These are phyloP conservation scores for Vireo altiloquus DNA, from an alignment of 2,113 vertebrate genomes.

Conservation along the genomic window DNA sequence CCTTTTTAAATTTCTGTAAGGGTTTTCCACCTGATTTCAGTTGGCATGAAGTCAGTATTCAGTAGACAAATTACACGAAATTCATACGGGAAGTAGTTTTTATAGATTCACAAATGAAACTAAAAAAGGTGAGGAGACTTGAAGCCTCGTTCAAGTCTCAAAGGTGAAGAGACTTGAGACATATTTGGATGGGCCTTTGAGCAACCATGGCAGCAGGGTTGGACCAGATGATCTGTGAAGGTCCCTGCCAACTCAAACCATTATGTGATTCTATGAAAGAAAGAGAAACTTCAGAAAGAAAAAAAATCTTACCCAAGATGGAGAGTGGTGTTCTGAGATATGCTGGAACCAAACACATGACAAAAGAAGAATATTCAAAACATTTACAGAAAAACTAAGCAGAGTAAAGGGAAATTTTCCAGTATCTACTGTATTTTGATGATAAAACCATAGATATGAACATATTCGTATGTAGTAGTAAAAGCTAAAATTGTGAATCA, in stretches of 20 bases:
- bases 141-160: not conserved
- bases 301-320: not conserved
- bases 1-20: not conserved
- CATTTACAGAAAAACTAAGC: not conserved
- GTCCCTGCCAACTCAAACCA: not conserved
- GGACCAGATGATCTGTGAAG: not conserved
- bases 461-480: not conserved
- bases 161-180: not conserved
- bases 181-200: not conserved
- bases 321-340: not conserved
- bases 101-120: not conserved
- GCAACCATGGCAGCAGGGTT: rapidly evolving
- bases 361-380: not conserved
- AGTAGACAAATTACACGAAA: not conserved
- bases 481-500: not conserved
- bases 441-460: not conserved
- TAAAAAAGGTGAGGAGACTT: not conserved
- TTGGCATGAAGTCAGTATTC: not conserved
- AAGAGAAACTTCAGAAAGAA: not conserved
- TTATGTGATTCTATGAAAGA: not conserved
- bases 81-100: not conserved
- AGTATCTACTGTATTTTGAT: not conserved
- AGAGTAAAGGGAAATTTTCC: not conserved
- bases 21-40: not conserved
- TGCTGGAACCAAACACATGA: not conserved